Evolutionary conservation across 2,797 vertebrate genomes (phyloP).

Genomic region (Acrocephalus scirpaceus): DNA sequence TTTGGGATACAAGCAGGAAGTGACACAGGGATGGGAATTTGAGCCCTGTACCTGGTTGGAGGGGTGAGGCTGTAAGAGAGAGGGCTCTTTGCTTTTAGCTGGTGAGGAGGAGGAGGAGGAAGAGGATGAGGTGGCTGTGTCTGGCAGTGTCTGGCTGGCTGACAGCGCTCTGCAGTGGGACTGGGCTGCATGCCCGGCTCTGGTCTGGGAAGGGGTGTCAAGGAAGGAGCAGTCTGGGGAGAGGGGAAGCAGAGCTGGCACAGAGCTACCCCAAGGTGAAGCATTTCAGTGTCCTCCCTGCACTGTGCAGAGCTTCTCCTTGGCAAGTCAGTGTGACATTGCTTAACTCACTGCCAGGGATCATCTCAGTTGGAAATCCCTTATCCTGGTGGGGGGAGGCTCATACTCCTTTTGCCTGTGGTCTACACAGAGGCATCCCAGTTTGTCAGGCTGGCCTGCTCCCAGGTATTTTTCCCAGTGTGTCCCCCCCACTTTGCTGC

Average conservation of each 20-base stretch:
- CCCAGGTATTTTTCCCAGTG: neutral
- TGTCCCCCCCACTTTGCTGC: neutral
- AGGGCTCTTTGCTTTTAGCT: neutral
- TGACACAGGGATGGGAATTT: accelerated
- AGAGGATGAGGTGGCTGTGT: neutral
- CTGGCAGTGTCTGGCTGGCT: neutral
- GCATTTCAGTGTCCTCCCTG: neutral
- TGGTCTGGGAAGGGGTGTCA: neutral
- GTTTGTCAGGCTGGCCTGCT: neutral
- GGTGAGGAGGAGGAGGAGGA: neutral
- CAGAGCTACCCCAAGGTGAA: neutral
- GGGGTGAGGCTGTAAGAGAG: neutral
- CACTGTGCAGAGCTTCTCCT: neutral
- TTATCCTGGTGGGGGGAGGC: neutral
- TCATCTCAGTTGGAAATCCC: neutral
- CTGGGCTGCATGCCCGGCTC: accelerated
- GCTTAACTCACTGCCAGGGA: neutral
- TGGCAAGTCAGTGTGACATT: neutral
- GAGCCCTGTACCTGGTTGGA: neutral
- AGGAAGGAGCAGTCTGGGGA: neutral
- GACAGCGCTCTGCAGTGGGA: neutral
- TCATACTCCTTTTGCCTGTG: neutral
- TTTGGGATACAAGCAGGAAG: neutral
- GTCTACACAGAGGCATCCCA: neutral
- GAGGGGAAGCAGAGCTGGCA: neutral